Evolutionary conservation across 2,888 invertebrate species (phyloP).

Genomic region (Stenichneumon culpator): DNA sequence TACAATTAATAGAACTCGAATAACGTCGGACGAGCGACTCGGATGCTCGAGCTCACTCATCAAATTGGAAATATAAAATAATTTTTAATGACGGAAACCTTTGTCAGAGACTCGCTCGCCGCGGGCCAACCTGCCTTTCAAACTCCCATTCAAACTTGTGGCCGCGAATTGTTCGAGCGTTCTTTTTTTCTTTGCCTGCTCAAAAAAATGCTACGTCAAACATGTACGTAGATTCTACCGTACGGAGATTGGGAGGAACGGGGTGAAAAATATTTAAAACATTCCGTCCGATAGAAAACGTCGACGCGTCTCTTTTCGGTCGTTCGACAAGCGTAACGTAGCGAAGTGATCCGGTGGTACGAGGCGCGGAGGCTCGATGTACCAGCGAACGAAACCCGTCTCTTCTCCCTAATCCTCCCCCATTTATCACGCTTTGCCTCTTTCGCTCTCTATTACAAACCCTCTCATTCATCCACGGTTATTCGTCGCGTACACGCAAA

Average conservation of each 20-base stretch:
- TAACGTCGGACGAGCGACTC: not conserved
- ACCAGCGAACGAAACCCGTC: conserved; percentile 41
- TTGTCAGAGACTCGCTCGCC: not conserved
- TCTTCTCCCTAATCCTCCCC: conserved; percentile 42
- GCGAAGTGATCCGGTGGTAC: not conserved
- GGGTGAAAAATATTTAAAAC: not conserved
- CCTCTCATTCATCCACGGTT: conserved; percentile 36
- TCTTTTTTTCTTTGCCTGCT: not conserved
- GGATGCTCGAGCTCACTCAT: not conserved
- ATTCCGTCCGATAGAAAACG: not conserved
- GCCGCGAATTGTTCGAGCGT: not conserved
- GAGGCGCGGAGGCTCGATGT: not conserved
- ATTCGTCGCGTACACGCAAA: conserved; percentile 39
- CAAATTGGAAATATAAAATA: not conserved
- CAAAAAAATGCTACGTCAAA: not conserved
- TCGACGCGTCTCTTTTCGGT: not conserved
- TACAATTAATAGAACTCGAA: not conserved
- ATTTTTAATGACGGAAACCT: not conserved
- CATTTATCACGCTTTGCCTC: conserved; percentile 55
- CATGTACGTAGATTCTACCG: not conserved
- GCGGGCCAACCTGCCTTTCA: not conserved
- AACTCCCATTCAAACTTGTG: not conserved
- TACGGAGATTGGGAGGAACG: not conserved
- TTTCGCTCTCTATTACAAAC: conserved; percentile 9
- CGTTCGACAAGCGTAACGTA: conserved; percentile 11